phyloP scores from a whole-genome alignment of 2,797 vertebrate species.

The Acanthurus leucopareius region DNA sequence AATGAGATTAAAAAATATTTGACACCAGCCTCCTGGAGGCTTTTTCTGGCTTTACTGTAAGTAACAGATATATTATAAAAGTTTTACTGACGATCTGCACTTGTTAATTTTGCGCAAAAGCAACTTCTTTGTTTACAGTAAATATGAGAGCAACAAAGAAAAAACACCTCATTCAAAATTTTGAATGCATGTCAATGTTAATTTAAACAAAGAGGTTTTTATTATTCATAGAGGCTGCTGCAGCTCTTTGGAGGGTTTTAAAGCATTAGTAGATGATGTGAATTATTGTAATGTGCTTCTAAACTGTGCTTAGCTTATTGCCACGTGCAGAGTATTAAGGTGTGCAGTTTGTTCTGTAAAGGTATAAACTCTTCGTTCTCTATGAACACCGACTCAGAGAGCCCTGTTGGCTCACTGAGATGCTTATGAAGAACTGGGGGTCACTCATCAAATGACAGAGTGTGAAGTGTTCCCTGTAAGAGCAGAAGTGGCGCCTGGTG shows the following conservation, averaged over 20 bases:
- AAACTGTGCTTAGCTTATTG: neutral
- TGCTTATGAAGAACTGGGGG: slow-evolving; percentile 22
- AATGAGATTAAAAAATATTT: neutral
- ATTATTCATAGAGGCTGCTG: neutral
- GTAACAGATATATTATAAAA: neutral
- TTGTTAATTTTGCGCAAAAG: neutral
- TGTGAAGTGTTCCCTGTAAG: slow-evolving; percentile 43
- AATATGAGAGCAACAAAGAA: neutral
- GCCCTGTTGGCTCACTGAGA: slow-evolving; percentile 2
- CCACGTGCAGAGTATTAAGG: neutral
- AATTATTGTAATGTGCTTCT: slow-evolving; percentile 1
- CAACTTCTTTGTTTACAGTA: neutral
- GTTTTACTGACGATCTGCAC: neutral
- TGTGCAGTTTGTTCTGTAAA: slow-evolving; percentile 2
- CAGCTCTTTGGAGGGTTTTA: slow-evolving; percentile 2
- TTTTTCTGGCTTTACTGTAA: no score
- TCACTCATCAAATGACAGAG: slow-evolving; percentile 48
- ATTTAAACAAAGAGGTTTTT: neutral
- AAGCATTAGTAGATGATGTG: neutral
- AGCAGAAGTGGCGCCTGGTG: slow-evolving; percentile 22
- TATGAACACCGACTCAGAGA: neutral
- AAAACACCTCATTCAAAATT: neutral
- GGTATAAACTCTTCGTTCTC: neutral
- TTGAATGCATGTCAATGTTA: no score
- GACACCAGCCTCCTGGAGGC: no score